phyloP scores from a whole-genome alignment of 2,888 invertebrate species.

The Caenorhabditis zanzibari region DNA sequence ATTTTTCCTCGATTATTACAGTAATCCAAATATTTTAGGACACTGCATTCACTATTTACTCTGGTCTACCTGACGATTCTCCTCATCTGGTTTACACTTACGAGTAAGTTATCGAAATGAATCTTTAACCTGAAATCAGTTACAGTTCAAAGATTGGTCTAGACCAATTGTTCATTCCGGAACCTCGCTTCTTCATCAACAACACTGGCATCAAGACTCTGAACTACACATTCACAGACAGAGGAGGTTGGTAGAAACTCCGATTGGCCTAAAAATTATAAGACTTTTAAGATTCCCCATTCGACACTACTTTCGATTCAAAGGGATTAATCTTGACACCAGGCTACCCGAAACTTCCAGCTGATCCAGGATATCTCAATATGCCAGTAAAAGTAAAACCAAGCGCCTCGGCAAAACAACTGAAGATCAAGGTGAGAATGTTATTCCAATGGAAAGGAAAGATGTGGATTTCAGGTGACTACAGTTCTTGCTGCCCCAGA shows the following conservation, averaged over 20 bases:
- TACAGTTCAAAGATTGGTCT: background rate
- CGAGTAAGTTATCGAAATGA: no score
- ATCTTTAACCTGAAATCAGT: no score
- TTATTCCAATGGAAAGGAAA: background rate
- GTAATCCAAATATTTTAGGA: background rate
- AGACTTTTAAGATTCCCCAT: background rate
- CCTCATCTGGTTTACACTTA: constrained; percentile 1
- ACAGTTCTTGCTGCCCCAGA: background rate
- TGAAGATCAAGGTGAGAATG: background rate
- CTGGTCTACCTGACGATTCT: constrained; percentile 26
- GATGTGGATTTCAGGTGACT: background rate
- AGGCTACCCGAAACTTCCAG: background rate
- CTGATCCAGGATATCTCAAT: background rate
- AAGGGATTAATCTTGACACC: constrained; percentile 31
- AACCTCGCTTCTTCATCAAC: constrained; percentile 11
- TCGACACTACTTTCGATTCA: background rate
- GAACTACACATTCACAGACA: background rate
- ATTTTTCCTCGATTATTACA: no score
- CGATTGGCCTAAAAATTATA: background rate
- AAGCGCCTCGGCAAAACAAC: background rate
- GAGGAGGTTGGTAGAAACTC: background rate
- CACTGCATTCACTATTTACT: constrained; percentile 9
- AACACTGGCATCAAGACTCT: constrained; percentile 14
- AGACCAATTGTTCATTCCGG: constrained; percentile 1
- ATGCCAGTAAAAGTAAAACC: background rate